phyloP scores from a whole-genome alignment of 2,797 vertebrate species.

The Salarias fasciatus region DNA sequence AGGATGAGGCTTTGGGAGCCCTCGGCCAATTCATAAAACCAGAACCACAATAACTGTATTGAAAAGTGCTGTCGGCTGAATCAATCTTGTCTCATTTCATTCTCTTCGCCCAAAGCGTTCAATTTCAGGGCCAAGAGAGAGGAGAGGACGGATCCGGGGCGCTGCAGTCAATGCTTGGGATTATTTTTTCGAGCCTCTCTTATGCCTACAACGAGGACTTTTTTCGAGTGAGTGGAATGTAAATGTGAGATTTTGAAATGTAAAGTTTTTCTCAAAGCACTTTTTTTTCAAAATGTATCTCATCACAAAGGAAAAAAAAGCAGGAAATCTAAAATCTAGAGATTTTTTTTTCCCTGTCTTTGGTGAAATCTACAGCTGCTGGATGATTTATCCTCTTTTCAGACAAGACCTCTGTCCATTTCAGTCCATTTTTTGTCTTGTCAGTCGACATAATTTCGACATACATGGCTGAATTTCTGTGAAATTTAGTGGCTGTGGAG shows the following conservation, averaged over 20 bases:
- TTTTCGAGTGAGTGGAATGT: too few relatives aligned
- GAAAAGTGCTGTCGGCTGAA: conserved; percentile 45
- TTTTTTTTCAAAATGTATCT: too few relatives aligned
- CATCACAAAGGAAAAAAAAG: too few relatives aligned
- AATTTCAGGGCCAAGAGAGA: not conserved
- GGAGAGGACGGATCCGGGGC: too few relatives aligned
- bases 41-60: conserved; percentile 35
- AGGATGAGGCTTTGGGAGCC: conserved; percentile 31
- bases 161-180: too few relatives aligned
- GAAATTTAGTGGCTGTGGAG: conserved; percentile 35
- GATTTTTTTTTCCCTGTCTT: too few relatives aligned
- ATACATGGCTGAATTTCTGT: conserved; percentile 17
- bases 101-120: conserved; percentile 23
- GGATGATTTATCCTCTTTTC: conserved; percentile 34
- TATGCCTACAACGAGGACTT: too few relatives aligned
- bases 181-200: too few relatives aligned
- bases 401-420: conserved; percentile 21
- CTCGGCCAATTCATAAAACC: conserved; percentile 47
- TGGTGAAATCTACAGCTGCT: too few relatives aligned
- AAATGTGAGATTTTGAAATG: too few relatives aligned
- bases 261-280: too few relatives aligned
- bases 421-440: conserved; percentile 5
- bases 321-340: too few relatives aligned
- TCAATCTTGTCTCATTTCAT: conserved; percentile 49
- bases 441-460: conserved; percentile 30